phyloP scores from a whole-genome alignment of 1,140 invertebrate species.

The Aphaenogaster rudis region DNA sequence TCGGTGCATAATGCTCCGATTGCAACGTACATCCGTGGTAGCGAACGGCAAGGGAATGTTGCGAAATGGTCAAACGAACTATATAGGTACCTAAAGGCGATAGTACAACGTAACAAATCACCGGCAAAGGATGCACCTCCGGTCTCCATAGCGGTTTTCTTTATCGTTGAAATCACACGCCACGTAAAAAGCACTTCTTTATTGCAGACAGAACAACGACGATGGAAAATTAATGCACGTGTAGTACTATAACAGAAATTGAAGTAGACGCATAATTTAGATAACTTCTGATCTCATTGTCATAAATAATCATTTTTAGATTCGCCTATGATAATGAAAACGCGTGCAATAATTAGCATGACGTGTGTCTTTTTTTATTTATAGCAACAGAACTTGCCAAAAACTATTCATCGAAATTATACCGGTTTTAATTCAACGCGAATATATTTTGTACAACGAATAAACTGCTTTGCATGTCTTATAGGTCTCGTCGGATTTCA shows the following conservation, averaged over 20 bases:
- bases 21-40: slow-evolving; percentile 59
- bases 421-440: neutral
- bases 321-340: neutral
- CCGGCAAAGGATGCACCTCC: neutral
- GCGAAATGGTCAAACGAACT: slow-evolving; percentile 78
- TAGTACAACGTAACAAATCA: slow-evolving; percentile 57
- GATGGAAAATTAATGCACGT: neutral
- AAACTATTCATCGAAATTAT: neutral
- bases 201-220: neutral
- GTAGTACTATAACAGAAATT: neutral
- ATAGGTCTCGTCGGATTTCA: slow-evolving; percentile 8
- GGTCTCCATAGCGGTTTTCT: slow-evolving; percentile 36
- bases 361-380: neutral
- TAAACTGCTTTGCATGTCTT: slow-evolving; percentile 5
- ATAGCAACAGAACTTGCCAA: neutral
- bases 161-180: slow-evolving; percentile 37
- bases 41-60: slow-evolving; percentile 75
- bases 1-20: slow-evolving; percentile 74
- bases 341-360: neutral
- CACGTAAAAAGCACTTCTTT: slow-evolving; percentile 5
- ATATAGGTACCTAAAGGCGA: slow-evolving; percentile 74
- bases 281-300: neutral
- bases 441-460: slow-evolving; percentile 1
- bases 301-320: slow-evolving; percentile 4
- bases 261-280: neutral